Evolutionary conservation across 1,140 invertebrate species (phyloP), one percentile per base, ranked within the genome.

Genomic region (Drosophila varians): DNA sequence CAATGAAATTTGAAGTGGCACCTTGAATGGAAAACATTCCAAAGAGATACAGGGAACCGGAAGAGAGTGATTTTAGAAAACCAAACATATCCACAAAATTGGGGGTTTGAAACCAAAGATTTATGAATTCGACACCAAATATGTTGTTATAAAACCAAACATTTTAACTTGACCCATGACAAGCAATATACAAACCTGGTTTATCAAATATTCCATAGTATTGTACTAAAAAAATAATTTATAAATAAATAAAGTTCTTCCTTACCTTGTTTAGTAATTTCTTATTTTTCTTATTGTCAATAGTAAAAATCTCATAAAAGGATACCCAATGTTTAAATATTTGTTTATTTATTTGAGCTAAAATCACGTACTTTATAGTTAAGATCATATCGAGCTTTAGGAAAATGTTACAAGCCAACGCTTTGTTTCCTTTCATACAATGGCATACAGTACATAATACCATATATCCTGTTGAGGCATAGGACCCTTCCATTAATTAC

Each of bases 401-500:
- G 28, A 31, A 31, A 31, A 11, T 31, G n/a, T 11, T 31, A 11
- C 9, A 38, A 38, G 36, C 36, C 36, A 38, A 16, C 14, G 28
- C n/a, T 31, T 9, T 11, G n/a, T 38, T 14, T 12, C 36, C 36
- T 38, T 38, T 38, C 36, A 31, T 16, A 38, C 36, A 38, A 12
- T 38, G 14, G n/a, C 5, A 38, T n/a, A 38, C 16, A 16, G 6
- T 2, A 38, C 23, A 18, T 9, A 26, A 12, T 28, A 25, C 43
- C 55, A 18, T 48, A n/a, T 51, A 52, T n/a, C 28, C 19, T 28
- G 7, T 4, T 47, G 7, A 1, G 28, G 7, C 2, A 5, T 12
- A 12, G 36, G 18, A 21, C 3, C 4, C 5, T 21, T 14, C 3
- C 9, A 36, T 14, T 16, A 40, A 36, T 74, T 48, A 90, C 53